Evolutionary conservation across 2,113 vertebrate genomes (phyloP), one percentile per base, ranked within the genome.

Genomic region (Anoplopoma fimbria): DNA sequence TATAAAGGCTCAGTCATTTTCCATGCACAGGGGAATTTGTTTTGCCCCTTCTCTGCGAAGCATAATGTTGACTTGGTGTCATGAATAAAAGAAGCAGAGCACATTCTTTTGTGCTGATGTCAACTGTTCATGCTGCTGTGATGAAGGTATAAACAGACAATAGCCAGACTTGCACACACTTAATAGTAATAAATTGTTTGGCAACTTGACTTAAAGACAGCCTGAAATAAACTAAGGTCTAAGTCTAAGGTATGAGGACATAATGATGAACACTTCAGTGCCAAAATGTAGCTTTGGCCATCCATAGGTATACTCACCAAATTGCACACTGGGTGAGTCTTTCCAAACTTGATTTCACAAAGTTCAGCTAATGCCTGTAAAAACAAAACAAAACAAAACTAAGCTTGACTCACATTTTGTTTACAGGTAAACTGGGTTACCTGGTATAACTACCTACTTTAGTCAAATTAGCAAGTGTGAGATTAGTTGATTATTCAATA

Each of bases 261-360:
- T 7, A 38, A 69, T 14, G 14, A 77, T 29, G 6, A 71, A 72
- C 6, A 23, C 19, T 15, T 42, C 21, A 10, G 19, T 63, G 1
- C n/a, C 61, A 69, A 9, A 58, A 19, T 51, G 38, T 2, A 53
- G 25, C 31, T 76, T 40, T 13, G 45, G 17, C 6, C 6, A 70
- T 53, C 9, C 8, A 64, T 21, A 6, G 31, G 31, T 49, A 76
- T 57, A 95, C 98, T 97, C 91, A 99, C 98, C 98, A 99, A 95
- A 93, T 82, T 97, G 93, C 98, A 99, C 89, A 99, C 88, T 0
- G 98, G 98, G 71, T 99, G 98, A 25, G 96, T 97, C 93, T 99
- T 99, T 91, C 97, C 98, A 75, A 97, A 99, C 92, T 99, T 99
- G 86, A 99, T 99, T 95, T 99, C 98, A 96, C 97, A 99, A 67